Evolutionary conservation across 2,113 vertebrate genomes (phyloP).

Genomic region (Sminthopsis crassicaudata): DNA sequence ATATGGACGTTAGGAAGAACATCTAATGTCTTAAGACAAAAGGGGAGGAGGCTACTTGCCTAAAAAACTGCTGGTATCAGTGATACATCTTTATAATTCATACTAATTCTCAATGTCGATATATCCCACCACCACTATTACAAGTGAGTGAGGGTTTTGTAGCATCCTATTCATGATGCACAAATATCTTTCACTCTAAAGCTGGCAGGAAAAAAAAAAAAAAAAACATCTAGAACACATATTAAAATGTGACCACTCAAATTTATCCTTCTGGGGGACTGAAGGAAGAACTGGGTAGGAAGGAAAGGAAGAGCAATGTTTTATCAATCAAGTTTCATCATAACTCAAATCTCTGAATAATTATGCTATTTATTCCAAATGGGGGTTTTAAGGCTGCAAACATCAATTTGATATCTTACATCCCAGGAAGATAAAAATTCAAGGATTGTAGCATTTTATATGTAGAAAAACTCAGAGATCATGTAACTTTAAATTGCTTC

Average conservation of each 20-base stretch:
- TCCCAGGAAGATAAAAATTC: background rate
- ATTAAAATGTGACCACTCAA: background rate
- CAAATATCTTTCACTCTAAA: background rate
- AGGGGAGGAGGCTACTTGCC: background rate
- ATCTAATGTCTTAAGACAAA: background rate
- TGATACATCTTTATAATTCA: background rate
- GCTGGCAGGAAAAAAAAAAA: background rate
- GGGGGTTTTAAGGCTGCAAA: background rate
- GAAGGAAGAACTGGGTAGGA: background rate
- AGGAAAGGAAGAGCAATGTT: background rate
- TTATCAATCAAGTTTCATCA: background rate
- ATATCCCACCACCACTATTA: background rate
- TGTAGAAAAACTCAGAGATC: background rate
- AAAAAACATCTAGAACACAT: background rate
- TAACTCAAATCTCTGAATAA: background rate
- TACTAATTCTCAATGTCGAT: background rate
- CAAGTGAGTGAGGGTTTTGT: background rate
- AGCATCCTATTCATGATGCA: background rate
- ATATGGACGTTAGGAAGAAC: background rate
- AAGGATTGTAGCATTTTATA: background rate
- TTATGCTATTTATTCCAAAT: background rate
- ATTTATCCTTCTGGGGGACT: background rate
- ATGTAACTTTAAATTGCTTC: background rate
- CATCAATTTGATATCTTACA: background rate
- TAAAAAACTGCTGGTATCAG: background rate